Evolutionary conservation across 2,797 vertebrate species (phyloP), one percentile per base, ranked within the genome.

Genomic region (Rhinophrynus dorsalis): DNA sequence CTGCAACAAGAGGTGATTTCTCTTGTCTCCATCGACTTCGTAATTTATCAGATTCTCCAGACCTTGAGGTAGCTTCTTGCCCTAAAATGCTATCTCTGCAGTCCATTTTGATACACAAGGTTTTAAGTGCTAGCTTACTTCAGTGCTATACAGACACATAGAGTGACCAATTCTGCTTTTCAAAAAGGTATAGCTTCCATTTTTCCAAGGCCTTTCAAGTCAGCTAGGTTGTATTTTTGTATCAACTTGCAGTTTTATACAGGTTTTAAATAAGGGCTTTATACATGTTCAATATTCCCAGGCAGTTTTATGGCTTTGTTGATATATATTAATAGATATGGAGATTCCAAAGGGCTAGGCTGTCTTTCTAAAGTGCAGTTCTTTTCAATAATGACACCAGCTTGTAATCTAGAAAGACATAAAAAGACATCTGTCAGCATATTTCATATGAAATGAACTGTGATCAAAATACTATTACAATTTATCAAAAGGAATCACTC

Each of bases 11-110:
- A 75, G 94, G 89, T 68, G 92, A 84, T 63, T 93, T 94, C 77
- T 97, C 96, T 6, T 96, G 96, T 24, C 86, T 93, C 96, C 96
- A 97, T 88, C 93, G 92, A 74, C 93, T 94, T 74, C 93, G 89
- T 76, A 92, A 88, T 74, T 87, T 87, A 67, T 82, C 89, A 83
- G 94, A 92, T 85, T 99, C 97, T 87, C 92, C 92, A 81, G 89
- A 88, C 67, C 88, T 86, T 84, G 96, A 94, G 79, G 90, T 90
- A 92, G 90, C 90, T 85, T 94, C 95, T 84, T 94, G 94, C 82
- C 92, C 92, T 76, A 91, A 70, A 83, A 90, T 84, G 66, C 91
- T 88, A 81, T 94, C 94, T 80, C 85, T 93, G 77, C 92, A 88
- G 85, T 98, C 96, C 97, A 99, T 99, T 84, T 89, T 90, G 65